phyloP scores from a whole-genome alignment of 2,888 invertebrate genomes.

The Steinernema carpocapsae region DNA sequence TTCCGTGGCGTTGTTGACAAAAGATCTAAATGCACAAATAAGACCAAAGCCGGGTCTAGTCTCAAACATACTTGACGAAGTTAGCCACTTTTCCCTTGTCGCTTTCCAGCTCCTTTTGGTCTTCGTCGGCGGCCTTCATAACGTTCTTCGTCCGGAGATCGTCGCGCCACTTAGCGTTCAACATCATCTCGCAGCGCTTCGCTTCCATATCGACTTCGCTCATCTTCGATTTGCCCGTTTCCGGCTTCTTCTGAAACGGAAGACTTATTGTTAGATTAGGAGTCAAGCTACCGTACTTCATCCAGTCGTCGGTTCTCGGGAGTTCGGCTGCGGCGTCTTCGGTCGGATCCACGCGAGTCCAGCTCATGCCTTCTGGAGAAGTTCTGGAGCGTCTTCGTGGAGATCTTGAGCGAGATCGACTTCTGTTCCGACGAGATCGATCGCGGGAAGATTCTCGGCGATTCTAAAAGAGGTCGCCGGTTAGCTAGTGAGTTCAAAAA shows the following conservation, averaged over 20 bases:
- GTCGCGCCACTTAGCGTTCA: constrained; percentile 57
- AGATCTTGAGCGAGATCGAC: no score
- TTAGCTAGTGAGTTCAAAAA: no score
- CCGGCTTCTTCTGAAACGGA: background rate
- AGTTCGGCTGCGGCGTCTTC: constrained; percentile 34
- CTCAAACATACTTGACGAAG: constrained; percentile 44
- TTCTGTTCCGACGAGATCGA: background rate
- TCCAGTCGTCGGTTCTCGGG: background rate
- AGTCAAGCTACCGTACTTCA: background rate
- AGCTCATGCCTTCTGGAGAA: background rate
- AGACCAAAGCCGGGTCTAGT: background rate
- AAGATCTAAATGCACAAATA: background rate
- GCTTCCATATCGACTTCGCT: constrained; percentile 50
- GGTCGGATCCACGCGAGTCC: background rate
- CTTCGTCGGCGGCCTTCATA: constrained; percentile 37
- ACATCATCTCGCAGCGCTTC: constrained; percentile 55
- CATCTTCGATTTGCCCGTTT: constrained; percentile 11
- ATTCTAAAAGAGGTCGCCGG: no score
- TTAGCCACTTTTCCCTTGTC: constrained; percentile 31
- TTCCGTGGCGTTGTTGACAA: background rate
- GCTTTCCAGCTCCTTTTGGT: constrained; percentile 43
- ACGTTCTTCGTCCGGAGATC: constrained; percentile 43
- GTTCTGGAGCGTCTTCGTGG: background rate
- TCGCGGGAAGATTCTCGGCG: no score
- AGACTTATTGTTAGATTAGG: background rate